Base-by-base conservation (phyloP, 2,888 invertebrate genomes). In the Macroteleia sp. region DNA sequence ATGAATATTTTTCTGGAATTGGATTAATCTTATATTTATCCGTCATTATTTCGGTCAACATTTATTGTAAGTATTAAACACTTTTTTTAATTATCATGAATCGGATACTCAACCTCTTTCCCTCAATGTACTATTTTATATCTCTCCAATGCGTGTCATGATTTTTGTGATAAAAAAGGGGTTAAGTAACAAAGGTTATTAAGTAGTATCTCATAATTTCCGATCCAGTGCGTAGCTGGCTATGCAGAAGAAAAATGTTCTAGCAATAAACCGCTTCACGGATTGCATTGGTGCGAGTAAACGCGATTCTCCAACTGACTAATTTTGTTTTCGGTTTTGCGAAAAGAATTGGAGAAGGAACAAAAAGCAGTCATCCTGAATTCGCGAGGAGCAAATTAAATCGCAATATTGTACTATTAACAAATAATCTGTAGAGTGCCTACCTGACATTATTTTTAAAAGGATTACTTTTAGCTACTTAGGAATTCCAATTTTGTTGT, bases 221-320 rank as follows among this genome's bases (percentile, higher is more conserved):
- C 77, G 42, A 78, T 61, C 77, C 64, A 78, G 73, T 79, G 85
- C 84, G 84, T 85, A 84, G 85, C 85, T 83, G 86, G 83, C 85
- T 86, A 85, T 82, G 85, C 81, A 76, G 42, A 71, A 66, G 39
- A 78, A 61, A 74, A 71, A 59, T 66, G 70, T 77, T 66, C 16
- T 64, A 77, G 66, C 48, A 59, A 52, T 59, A 77, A 77, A 71
- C 66, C 42, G 66, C 77, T 77, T 71, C 62, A 19, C 50, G 57
- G 57, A 64, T 52, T 57, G 59, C 64, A 70, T 12, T 32, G 61
- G 54, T 41, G 70, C 36, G 44, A 70, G 56, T 34, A 61, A 61
- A 52, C 52, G 54, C 54, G 69, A 75, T 54, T 20, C 62, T 56
- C 46, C 57, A 44, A 50, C 48, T 66, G 69, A 62, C 50, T 50